A percentile compares a stretch with the other conserved stretches of the same genome.
Conservation (phyloP, 2,888 invertebrate species). For the Iphiclides podalirius region DNA sequence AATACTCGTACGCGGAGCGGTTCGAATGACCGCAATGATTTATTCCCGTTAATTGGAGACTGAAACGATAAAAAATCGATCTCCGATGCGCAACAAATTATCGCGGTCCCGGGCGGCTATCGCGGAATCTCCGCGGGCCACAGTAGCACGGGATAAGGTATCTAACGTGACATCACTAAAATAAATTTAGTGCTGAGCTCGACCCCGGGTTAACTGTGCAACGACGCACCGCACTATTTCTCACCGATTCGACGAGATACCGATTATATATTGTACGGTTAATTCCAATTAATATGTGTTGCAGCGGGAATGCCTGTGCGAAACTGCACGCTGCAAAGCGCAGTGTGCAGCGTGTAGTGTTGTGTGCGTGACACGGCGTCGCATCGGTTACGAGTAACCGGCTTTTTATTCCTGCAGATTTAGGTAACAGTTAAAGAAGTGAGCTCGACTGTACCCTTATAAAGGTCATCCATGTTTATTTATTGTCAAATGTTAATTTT, state of each 20-base stretch:
- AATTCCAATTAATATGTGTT: conserved; percentile 20
- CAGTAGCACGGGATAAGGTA: conserved; percentile 65
- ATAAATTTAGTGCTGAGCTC: conserved; percentile 57
- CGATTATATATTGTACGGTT: conserved; percentile 40
- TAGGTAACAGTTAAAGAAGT: too few species aligned
- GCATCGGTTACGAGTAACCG: too few species aligned
- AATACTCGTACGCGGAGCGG: too few species aligned
- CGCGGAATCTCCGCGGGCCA: conserved; percentile 51
- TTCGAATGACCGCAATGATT: too few species aligned
- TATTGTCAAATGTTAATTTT: too few species aligned
- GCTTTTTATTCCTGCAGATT: too few species aligned
- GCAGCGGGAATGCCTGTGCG: background rate
- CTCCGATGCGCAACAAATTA: conserved; percentile 55
- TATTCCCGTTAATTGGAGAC: conserved; percentile 17
- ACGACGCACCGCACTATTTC: conserved; percentile 57
- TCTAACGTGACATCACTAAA: conserved; percentile 65
- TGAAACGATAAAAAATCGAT: conserved; percentile 40
- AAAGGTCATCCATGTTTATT: too few species aligned
- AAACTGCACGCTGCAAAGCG: too few species aligned
- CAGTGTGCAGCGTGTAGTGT: background rate
- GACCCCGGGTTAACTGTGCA: conserved; percentile 60
- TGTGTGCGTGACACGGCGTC: background rate
- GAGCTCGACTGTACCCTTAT: too few species aligned
- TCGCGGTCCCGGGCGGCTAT: conserved; percentile 45
- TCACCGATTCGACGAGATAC: conserved; percentile 52